These are phyloP conservation scores for Pterocles burchelli DNA, from an alignment of 2,113 vertebrate species.

Conservation along the genomic window DNA sequence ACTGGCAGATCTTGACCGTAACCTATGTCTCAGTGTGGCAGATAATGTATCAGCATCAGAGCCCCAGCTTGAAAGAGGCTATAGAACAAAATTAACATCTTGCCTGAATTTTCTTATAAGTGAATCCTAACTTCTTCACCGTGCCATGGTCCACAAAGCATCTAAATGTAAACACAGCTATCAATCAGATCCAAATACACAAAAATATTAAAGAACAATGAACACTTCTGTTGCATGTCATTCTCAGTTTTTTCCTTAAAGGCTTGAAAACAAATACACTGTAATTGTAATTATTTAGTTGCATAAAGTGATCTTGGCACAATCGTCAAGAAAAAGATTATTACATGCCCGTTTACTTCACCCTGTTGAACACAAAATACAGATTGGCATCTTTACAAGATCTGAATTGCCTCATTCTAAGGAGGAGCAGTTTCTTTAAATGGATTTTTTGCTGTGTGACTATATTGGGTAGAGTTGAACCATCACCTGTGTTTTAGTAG, in stretches of 20 bases:
- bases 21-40: not conserved
- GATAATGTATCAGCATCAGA: not conserved
- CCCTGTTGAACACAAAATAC: not conserved
- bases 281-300: not conserved
- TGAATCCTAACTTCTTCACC: not conserved
- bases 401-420: not conserved
- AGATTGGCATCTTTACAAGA: not conserved
- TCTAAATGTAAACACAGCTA: not conserved
- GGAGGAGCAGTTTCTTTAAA: not conserved
- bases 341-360: not conserved
- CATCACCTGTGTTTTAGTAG: not conserved
- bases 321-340: not conserved
- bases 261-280: not conserved
- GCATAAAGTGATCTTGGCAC: not conserved
- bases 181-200: not conserved
- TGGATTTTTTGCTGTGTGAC: not conserved
- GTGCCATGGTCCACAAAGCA: not conserved
- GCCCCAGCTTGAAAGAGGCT: not conserved
- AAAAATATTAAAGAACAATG: not conserved
- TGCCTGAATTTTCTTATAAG: not conserved
- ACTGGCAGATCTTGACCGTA: not conserved
- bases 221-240: not conserved
- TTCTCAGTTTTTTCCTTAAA: not conserved
- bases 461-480: not conserved
- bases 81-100: not conserved